Percentiles rank a stretch among this genome's conserved stretches.
Evolutionary conservation across 2,113 vertebrate genomes (phyloP).

Genomic region (Pongo abelii): DNA sequence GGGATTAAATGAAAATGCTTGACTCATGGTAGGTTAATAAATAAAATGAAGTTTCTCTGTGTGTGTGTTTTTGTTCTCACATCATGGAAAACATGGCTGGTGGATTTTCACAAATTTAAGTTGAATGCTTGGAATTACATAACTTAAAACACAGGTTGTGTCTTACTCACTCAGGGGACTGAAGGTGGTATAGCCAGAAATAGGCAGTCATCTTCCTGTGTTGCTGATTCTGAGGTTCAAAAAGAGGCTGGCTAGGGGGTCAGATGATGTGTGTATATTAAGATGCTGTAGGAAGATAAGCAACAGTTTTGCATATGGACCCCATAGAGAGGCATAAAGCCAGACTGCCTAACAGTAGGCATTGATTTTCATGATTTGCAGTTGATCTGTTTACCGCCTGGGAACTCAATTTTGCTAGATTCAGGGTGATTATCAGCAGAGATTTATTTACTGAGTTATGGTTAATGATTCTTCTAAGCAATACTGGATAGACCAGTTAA

Average conservation of each 20-base stretch:
- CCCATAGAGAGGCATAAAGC: background rate
- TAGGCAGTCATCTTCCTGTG: background rate
- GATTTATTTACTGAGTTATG: constrained; percentile 46
- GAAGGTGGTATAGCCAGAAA: background rate
- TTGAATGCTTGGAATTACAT: background rate
- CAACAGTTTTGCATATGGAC: background rate
- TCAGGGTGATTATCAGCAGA: background rate
- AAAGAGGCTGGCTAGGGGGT: background rate
- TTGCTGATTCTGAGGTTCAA: background rate
- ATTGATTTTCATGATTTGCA: background rate
- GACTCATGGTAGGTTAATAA: background rate
- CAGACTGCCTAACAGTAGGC: background rate
- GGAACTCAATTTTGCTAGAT: constrained; percentile 36
- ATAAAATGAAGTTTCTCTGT: background rate
- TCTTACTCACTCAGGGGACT: background rate
- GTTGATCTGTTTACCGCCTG: constrained; percentile 15
- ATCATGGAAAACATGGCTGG: background rate
- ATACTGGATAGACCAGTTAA: background rate
- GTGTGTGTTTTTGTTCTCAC: background rate
- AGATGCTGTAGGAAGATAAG: background rate
- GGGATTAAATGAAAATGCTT: constrained; percentile 11
- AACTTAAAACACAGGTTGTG: background rate
- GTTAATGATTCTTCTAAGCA: constrained; percentile 29
- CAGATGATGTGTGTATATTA: background rate
- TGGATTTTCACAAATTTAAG: constrained; percentile 33